Base-by-base conservation (phyloP, 2,797 vertebrate genomes). In the Schizopygopsis pylzovi region DNA sequence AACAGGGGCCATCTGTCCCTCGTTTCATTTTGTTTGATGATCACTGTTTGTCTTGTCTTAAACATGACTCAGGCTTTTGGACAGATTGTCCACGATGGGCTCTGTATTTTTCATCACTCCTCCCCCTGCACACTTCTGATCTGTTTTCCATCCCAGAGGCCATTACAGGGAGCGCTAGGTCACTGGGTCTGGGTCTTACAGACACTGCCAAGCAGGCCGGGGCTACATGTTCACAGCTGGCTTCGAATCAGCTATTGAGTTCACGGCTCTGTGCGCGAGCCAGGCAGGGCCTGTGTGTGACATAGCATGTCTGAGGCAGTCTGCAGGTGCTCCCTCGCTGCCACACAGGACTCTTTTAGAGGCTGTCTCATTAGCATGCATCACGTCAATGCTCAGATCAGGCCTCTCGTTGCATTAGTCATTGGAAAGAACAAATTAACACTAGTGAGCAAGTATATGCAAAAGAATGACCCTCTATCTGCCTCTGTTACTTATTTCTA, bases 341-440 rank as follows among this genome's bases (percentile, higher is more conserved):
- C 82, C 81, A 95, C 94, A 95, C 94, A 93, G 91, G 88, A 18
- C 87, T 87, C 92, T 93, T 94, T 95, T 92, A 94, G 90, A 84
- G 5, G 12, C 91, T 88, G 2, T 12, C 70, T 78, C 81, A 86
- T 90, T 86, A 87, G 79, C 76, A 88, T 87, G 86, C 87, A 81
- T 88, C 47, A 83, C 83, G 56, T 89, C 87, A 87, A 63, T 59
- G 22, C 88, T 61, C 56, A 33, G 71, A 86, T 85, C 80, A 45
- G 73, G 61, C 82, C 59, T 84, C 33, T 45, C 4, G 9, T 72
- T 82, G 73, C 18, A 79, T 78, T 82, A 77, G 81, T 87, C 87
- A 88, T 77, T 49, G 39, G 63, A 71, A 49, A 88, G 80, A 88
- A 85, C 78, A 85, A 83, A 87, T 88, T 88, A 86, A 79, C 85